These are phyloP conservation scores for Macrobrachium nipponense DNA, from an alignment of 1,140 invertebrate species.

Conservation along the genomic window DNA sequence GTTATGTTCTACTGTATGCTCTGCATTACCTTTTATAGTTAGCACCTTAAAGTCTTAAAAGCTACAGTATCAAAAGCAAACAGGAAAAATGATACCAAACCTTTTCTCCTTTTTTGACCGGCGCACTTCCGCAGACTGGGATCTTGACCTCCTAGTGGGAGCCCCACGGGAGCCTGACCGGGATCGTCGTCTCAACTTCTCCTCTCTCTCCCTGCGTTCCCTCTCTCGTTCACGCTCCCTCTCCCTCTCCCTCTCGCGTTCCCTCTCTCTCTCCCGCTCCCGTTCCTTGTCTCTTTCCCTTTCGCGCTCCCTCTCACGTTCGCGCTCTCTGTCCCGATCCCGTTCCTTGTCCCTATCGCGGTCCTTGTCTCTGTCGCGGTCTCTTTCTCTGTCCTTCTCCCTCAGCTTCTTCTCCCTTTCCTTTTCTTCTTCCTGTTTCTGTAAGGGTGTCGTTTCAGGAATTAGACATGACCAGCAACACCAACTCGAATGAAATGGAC, in stretches of 20 bases:
- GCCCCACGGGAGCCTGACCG: slow-evolving; percentile 42
- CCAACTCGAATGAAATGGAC: not conserved
- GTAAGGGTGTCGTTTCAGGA: slow-evolving; percentile 28
- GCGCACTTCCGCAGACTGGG: slow-evolving; percentile 24
- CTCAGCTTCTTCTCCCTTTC: slow-evolving; percentile 28
- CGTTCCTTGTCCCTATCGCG: slow-evolving; percentile 42
- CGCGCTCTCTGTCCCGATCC: slow-evolving; percentile 44
- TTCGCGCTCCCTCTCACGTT: slow-evolving; percentile 47
- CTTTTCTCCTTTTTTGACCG: slow-evolving; percentile 45
- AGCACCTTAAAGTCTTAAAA: no score
- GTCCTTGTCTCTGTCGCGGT: slow-evolving; percentile 44
- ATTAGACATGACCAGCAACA: slow-evolving; percentile 10
- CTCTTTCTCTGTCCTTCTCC: slow-evolving; percentile 44
- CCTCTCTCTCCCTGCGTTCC: slow-evolving; percentile 58
- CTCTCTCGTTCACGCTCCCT: slow-evolving; percentile 42
- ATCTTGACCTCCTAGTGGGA: slow-evolving; percentile 43
- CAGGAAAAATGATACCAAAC: slow-evolving; percentile 1
- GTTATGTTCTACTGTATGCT: no score
- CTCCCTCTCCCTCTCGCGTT: slow-evolving; percentile 1
- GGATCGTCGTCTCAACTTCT: slow-evolving; percentile 44
- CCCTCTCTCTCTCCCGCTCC: slow-evolving; percentile 44
- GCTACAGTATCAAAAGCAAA: not conserved
- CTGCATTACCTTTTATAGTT: no score
- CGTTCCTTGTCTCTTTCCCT: slow-evolving; percentile 45
- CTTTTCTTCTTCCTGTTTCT: slow-evolving; percentile 61